A percentile compares a stretch with the other conserved stretches of the same genome.
phyloP scores from a whole-genome alignment of 1,140 invertebrate genomes.

The Diuraphis noxia region DNA sequence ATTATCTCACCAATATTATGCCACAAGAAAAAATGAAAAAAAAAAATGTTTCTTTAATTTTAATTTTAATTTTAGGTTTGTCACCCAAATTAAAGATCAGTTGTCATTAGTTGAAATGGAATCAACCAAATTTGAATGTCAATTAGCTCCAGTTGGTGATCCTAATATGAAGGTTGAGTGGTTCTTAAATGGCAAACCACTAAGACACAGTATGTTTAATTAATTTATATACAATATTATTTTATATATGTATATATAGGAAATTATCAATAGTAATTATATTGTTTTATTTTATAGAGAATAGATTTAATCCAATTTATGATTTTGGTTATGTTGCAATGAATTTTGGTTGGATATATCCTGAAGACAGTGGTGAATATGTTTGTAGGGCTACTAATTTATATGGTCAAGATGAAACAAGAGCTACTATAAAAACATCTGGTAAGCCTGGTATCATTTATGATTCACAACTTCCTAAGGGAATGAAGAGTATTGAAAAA shows the following conservation, averaged over 20 bases:
- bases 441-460: conserved; percentile 90
- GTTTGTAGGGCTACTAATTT: conserved; percentile 87
- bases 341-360: conserved; percentile 94
- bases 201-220: conserved; percentile 75
- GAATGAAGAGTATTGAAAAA: conserved; percentile 93
- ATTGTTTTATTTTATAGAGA: conserved; percentile 67
- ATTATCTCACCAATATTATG: not conserved
- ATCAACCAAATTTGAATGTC: conserved; percentile 88
- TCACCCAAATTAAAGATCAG: conserved; percentile 86
- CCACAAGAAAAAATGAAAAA: not conserved
- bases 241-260: no score
- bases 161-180: conserved; percentile 97
- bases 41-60: not conserved
- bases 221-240: not conserved
- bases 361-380: conserved; percentile 88
- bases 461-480: conserved; percentile 88
- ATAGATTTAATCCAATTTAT: conserved; percentile 88
- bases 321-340: conserved; percentile 96
- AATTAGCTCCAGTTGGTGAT: conserved; percentile 90
- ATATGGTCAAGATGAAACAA: conserved; percentile 87
- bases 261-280: not conserved
- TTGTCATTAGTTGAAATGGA: conserved; percentile 87
- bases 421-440: conserved; percentile 78
- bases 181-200: conserved; percentile 91
- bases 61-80: conserved; percentile 67